Percentiles rank a stretch among this genome's conserved stretches.
phyloP scores from a whole-genome alignment of 2,888 invertebrate species.

The Automeris io region DNA sequence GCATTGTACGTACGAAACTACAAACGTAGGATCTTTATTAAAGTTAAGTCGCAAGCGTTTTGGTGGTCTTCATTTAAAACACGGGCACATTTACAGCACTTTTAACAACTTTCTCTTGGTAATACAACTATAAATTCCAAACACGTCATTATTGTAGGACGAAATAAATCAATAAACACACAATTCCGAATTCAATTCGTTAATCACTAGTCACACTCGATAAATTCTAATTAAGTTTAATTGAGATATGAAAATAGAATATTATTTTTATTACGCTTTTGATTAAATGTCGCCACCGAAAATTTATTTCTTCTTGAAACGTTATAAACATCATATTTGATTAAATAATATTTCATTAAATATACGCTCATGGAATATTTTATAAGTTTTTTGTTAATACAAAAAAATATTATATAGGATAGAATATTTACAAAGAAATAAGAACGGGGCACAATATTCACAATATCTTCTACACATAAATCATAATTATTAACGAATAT shows the following conservation, averaged over 20 bases:
- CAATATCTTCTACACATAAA: no score
- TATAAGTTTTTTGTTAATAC: no score
- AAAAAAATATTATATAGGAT: no score
- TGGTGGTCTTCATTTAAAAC: conserved; percentile 7
- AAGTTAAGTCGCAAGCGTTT: conserved; percentile 4
- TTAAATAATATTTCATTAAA: background rate
- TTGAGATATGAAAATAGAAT: conserved; percentile 37
- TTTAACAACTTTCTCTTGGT: conserved; percentile 20
- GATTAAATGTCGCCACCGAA: conserved; percentile 4
- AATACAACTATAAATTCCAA: conserved; percentile 29
- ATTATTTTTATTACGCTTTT: conserved; percentile 13
- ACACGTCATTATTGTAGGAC: conserved; percentile 24
- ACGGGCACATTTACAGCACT: conserved; percentile 15
- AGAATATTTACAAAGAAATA: no score
- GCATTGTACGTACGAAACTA: conserved; percentile 38
- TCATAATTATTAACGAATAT: no score
- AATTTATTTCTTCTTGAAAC: conserved; percentile 1
- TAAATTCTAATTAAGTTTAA: conserved; percentile 56
- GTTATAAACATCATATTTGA: background rate
- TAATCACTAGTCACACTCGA: conserved; percentile 50
- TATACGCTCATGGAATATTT: background rate
- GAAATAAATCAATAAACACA: conserved; percentile 55
- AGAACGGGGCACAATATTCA: no score
- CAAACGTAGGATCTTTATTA: conserved; percentile 14
- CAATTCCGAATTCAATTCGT: conserved; percentile 29